Percentiles rank a stretch among this genome's conserved stretches.
Conservation (phyloP, 2,888 invertebrate species). For the Eurytoma adleriae region DNA sequence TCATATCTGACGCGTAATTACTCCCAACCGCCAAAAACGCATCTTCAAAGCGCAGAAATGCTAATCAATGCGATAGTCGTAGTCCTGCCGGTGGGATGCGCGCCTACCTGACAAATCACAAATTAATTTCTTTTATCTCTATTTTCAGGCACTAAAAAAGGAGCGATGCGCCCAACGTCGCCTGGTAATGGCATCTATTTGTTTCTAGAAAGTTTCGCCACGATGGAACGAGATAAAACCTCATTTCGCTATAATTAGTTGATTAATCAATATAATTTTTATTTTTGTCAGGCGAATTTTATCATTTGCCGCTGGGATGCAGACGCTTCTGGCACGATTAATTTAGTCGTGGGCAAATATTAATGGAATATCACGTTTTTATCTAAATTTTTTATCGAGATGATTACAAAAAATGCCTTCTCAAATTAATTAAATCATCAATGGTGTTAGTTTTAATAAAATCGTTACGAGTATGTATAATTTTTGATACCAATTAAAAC, state of each 20-base stretch:
- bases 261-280: constrained; percentile 21
- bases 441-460: too few species aligned
- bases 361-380: too few species aligned
- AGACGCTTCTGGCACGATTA: too few species aligned
- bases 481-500: too few species aligned
- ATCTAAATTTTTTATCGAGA: too few species aligned
- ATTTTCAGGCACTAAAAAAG: background rate
- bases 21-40: constrained; percentile 28
- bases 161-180: background rate
- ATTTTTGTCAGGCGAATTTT: background rate
- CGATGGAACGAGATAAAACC: constrained; percentile 11
- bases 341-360: too few species aligned
- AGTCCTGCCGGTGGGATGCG: background rate
- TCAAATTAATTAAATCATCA: too few species aligned
- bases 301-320: background rate
- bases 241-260: constrained; percentile 16
- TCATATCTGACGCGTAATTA: constrained; percentile 49
- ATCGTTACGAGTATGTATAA: too few species aligned
- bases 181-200: constrained; percentile 14
- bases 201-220: constrained; percentile 9
- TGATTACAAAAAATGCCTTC: too few species aligned
- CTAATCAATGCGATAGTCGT: constrained; percentile 34
- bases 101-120: constrained; percentile 22
- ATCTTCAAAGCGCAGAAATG: constrained; percentile 8
- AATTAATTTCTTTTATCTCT: constrained; percentile 10